Conservation (phyloP, 2,888 invertebrate genomes). For the Zygogramma bicolorata region DNA sequence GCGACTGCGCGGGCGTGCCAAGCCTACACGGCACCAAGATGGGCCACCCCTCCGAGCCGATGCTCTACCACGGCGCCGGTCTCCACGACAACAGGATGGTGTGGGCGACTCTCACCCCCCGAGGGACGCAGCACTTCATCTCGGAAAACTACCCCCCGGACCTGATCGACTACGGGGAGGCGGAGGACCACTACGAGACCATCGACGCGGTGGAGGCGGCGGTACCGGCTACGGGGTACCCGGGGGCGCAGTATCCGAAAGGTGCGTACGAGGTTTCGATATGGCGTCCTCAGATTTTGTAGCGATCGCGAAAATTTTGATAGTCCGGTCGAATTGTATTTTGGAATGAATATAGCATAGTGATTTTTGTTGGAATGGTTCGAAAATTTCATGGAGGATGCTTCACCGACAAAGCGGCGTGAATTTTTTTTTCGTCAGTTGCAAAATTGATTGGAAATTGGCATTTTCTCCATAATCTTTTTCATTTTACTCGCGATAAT, state of each 20-base stretch:
- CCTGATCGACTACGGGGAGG: constrained; percentile 67
- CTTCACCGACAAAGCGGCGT: too few relatives aligned
- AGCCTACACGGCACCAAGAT: constrained; percentile 65
- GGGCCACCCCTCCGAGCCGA: constrained; percentile 62
- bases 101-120: constrained; percentile 88
- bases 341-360: too few relatives aligned
- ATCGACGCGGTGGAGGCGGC: constrained; percentile 67
- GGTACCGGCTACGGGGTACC: constrained; percentile 7
- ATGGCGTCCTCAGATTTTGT: constrained; percentile 4
- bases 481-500: too few relatives aligned
- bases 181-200: constrained; percentile 78
- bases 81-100: constrained; percentile 65
- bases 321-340: background rate
- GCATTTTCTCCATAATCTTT: too few relatives aligned
- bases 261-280: constrained; percentile 24
- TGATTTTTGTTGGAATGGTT: too few relatives aligned
- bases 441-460: too few relatives aligned
- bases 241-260: constrained; percentile 36
- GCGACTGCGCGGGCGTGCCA: constrained; percentile 63
- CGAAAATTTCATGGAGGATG: too few relatives aligned
- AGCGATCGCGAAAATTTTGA: background rate
- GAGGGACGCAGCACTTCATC: constrained; percentile 84
- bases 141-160: constrained; percentile 76
- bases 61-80: constrained; percentile 57
- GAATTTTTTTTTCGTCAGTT: too few relatives aligned